Evolutionary conservation across 2,888 invertebrate species (phyloP), one percentile per base, ranked within the genome.

Genomic region (Phyllotreta striolata): DNA sequence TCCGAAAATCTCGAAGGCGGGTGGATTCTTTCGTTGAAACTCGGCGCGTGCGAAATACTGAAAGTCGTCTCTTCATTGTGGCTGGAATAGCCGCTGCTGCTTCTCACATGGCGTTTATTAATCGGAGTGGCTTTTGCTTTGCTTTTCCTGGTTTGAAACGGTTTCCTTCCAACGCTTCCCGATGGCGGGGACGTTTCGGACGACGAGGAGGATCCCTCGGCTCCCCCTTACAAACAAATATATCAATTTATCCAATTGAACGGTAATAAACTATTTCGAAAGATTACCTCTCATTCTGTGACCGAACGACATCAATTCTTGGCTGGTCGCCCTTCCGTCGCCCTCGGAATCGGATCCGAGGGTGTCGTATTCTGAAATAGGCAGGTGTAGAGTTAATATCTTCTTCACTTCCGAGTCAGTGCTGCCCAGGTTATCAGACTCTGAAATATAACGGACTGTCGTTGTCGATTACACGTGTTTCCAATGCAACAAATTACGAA

Each of bases 371-470:
- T 93, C 94, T 88, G 92, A 92, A 90, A 92, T 92, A 85, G 92
- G 92, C 87, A 92, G 90, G 89, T 92, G 92, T 85, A 92, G 90
- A 83, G 92, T 91, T 89, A 92, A 84, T 88, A 92, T 92, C 89
- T 92, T 92, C 90, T 92, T 92, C 86, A 92, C 92, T 88, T 94
- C 93, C 84, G 93, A 93, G 88, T 94, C 93, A 87, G 93, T 93
- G 82, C 93, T 93, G 85, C 94, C 93, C 89, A 93, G 89, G 90
- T 93, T 93, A 90, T 93, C 93, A 85, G 92, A 92, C 87, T 95
- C 91, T 91, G 90, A 77, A 86, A 87, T 78, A 75, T 66, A 74
- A 74, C 66, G 66, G 65, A 71, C 66, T 69, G 56, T 67, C 70
- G 67, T 64, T 72, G 59, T 61, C 58, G 59, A 66, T 66, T 55